These are phyloP conservation scores for Columba janthina DNA, from an alignment of 2,113 vertebrate species.

Conservation along the genomic window DNA sequence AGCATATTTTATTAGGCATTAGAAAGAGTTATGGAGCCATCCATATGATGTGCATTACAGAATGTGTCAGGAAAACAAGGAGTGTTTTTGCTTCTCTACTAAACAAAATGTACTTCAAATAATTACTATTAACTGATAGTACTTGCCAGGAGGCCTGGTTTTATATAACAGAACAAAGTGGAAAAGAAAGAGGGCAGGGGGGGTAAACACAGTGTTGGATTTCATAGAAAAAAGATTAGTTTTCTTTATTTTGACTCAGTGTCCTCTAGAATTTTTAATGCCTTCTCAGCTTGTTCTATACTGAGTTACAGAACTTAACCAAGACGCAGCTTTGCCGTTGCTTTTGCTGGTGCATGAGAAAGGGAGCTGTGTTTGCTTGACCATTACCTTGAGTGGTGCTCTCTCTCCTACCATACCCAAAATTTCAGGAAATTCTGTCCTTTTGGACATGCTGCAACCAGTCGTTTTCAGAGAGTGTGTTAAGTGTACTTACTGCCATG, in stretches of 20 bases:
- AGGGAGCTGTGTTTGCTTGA: not conserved
- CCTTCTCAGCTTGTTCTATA: not conserved
- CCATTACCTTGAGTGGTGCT: fast-evolving
- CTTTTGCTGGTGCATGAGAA: fast-evolving
- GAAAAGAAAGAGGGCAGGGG: not conserved
- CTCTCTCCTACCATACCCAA: not conserved
- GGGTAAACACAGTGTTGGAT: not conserved
- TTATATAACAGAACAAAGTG: not conserved
- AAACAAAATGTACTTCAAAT: slow-evolving; percentile 1
- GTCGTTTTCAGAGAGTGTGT: not conserved
- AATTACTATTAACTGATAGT: slow-evolving; percentile 7
- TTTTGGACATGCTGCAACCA: not conserved
- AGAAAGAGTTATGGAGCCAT: slow-evolving; percentile 6
- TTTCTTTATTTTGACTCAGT: not conserved
- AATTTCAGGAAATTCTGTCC: not conserved
- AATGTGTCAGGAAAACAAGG: not conserved
- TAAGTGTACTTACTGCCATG: not conserved
- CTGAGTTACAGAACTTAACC: not conserved
- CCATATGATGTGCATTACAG: not conserved
- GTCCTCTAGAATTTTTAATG: not conserved
- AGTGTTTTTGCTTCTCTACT: not conserved
- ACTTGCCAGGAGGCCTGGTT: not conserved
- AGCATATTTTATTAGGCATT: slow-evolving; percentile 25
- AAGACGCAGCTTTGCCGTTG: not conserved
- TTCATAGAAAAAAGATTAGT: not conserved